These are phyloP conservation scores for Mycteria americana DNA, from an alignment of 2,797 vertebrate genomes.

Conservation along the genomic window DNA sequence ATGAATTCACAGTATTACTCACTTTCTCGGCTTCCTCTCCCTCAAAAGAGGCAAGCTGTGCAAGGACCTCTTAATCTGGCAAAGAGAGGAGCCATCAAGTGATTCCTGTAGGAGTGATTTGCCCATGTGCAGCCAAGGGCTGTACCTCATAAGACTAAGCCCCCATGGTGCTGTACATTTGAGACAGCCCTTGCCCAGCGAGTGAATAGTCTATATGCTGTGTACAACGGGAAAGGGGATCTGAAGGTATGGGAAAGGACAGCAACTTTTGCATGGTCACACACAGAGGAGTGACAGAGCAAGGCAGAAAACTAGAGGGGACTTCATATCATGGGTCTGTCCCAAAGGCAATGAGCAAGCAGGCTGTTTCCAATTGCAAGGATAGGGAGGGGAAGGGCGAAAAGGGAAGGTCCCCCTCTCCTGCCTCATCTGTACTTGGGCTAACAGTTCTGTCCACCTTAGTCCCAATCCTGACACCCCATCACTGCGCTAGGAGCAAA, in stretches of 20 bases:
- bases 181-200: background rate
- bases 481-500: background rate
- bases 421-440: background rate
- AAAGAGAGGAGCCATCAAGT: background rate
- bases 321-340: background rate
- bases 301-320: background rate
- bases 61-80: background rate
- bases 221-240: background rate
- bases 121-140: background rate
- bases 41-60: background rate
- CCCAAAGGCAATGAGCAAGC: background rate
- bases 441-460: background rate
- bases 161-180: background rate
- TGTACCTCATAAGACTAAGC: background rate
- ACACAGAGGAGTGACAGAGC: background rate
- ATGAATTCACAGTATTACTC: background rate
- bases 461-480: background rate
- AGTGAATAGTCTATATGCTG: background rate
- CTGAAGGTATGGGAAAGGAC: background rate
- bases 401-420: background rate
- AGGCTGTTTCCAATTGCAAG: background rate
- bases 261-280: background rate
- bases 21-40: background rate
- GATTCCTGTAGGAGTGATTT: background rate
- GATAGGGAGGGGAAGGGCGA: accelerated